Evolutionary conservation across 2,888 invertebrate species (phyloP), one percentile per base, ranked within the genome.

Genomic region (Lepidochrysops patricia): DNA sequence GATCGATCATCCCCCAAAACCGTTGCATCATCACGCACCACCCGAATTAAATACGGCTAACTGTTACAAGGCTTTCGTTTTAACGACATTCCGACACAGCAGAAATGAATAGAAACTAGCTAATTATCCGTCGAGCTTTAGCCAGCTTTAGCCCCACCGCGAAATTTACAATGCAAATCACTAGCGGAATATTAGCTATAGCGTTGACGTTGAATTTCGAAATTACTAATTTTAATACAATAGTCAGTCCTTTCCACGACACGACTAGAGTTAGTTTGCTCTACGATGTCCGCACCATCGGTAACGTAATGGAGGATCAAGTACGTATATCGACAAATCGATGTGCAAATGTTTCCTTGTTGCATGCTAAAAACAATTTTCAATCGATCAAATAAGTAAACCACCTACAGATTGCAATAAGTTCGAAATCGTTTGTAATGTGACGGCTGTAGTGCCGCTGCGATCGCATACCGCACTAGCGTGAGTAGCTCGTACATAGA

Each of bases 81-180:
- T 77, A 73, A 79, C 77, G 78, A 79, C 80, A 76, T 79, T 77
- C 77, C 79, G 67, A 72, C 70, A 74, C 72, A 70, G 72, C 68
- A 57, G 67, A 70, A 72, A 72, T 79, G 87, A 86, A 88, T 89
- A 86, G 84, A 82, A 88, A 89, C 80, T 84, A 80, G 86, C 86
- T 88, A 88, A 88, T 89, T 89, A 89, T 82, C 79, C 80, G 75
- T 64, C 82, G 80, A 86, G 87, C 89, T 88, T 89, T 82, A 81
- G 75, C 77, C 75, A 75, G 72, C 77, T 77, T n/a, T 74, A 82
- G 83, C 82, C 86, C 85, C 79, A 76, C 72, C 79, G 79, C 80
- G 69, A 86, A 71, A 89, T 88, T 88, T 89, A 87, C 89, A 89
- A 84, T 89, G 87, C 89, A 88, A 89, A 89, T 89, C 77, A 82